Conservation (phyloP, 2,797 vertebrate species). For the Prionace glauca region DNA sequence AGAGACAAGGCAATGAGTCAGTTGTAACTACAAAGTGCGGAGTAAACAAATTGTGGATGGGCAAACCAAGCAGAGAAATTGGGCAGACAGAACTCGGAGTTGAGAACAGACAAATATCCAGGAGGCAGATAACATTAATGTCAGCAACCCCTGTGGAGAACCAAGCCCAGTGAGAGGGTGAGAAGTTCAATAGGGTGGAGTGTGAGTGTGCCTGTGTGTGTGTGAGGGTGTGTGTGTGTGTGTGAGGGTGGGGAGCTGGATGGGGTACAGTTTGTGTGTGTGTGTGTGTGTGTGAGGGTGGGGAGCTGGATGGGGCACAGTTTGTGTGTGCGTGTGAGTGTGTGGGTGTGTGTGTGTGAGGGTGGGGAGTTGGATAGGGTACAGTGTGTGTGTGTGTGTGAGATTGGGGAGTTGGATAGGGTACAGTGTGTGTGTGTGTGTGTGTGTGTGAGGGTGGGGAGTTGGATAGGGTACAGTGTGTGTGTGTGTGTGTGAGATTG, state of each 20-base stretch:
- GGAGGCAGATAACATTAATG: background rate
- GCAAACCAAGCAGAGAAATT: background rate
- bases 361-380: background rate
- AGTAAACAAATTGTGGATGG: background rate
- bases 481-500: background rate
- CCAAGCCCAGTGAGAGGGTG: background rate
- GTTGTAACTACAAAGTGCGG: background rate
- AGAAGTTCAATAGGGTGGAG: background rate
- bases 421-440: background rate
- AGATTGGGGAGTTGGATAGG: background rate
- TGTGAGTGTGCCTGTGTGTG: background rate
- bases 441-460: too few species aligned
- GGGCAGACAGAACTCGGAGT: background rate
- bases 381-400: background rate
- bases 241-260: background rate
- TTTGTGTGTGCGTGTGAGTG: background rate
- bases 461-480: too few species aligned
- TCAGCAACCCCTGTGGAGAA: background rate
- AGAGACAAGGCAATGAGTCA: background rate
- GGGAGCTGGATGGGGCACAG: background rate
- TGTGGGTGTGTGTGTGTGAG: background rate
- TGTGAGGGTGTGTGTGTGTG: background rate
- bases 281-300: background rate
- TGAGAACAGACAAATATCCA: background rate
- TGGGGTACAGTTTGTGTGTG: background rate